Evolutionary conservation across 35 echinoderm and acorn worm genomes (phyloP).

Genomic region (Anneissia japonica): DNA sequence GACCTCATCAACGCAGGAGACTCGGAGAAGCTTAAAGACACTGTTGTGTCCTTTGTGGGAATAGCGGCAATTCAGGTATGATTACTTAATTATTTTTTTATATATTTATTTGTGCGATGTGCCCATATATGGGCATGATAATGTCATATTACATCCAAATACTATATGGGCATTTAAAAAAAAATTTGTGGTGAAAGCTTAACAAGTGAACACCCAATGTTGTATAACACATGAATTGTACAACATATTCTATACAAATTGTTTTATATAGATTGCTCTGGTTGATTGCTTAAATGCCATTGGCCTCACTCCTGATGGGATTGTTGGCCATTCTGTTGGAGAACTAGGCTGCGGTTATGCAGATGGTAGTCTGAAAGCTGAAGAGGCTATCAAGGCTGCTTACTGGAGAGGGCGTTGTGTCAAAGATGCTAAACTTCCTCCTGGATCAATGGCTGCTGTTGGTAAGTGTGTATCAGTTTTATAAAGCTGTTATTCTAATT

Average conservation of each 20-base stretch:
- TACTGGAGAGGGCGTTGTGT: constrained; percentile 96
- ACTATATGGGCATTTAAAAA: no score
- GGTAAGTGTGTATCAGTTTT: constrained; percentile 56
- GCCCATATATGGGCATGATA: no score
- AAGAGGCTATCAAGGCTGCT: constrained; percentile 59
- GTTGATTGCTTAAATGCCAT: constrained; percentile 69
- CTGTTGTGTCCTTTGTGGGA: constrained; percentile 63
- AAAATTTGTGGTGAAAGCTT: no score
- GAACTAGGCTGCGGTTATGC: constrained; percentile 89
- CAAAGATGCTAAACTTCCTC: constrained; percentile 51
- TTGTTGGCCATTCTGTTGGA: constrained; percentile 88
- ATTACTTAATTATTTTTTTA: not conserved
- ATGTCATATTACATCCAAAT: no score
- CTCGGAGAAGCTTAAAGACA: constrained; percentile 19
- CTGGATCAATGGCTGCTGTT: constrained; percentile 79
- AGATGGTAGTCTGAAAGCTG: constrained; percentile 60
- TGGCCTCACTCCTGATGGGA: constrained; percentile 67
- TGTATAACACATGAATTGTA: no score
- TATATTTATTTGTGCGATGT: no score
- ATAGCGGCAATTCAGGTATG: constrained; percentile 78
- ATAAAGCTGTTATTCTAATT: no score
- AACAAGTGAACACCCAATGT: no score
- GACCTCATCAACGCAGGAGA: constrained; percentile 46
- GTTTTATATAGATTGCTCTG: constrained; percentile 48
- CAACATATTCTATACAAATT: no score